phyloP scores from a whole-genome alignment of 2,888 invertebrate genomes.

The Cyclophora albipunctata region DNA sequence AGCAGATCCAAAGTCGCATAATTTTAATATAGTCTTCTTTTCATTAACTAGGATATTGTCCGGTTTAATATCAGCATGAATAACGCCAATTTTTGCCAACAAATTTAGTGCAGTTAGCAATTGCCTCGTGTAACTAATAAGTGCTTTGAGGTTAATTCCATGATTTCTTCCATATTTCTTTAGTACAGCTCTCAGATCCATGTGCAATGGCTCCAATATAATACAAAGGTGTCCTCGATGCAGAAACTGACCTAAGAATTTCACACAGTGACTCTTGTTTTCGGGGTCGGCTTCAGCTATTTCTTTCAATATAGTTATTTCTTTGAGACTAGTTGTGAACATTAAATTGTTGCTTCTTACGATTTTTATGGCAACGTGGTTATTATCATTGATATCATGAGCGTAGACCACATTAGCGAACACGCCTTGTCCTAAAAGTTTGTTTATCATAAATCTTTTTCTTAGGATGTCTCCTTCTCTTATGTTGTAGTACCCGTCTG shows the following conservation, averaged over 20 bases:
- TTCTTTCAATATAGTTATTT: constrained; percentile 92
- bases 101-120: constrained; percentile 93
- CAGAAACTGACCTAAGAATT: constrained; percentile 90
- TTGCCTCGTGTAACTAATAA: constrained; percentile 96
- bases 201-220: constrained; percentile 96
- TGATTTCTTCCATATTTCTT: constrained; percentile 98
- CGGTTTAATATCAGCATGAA: constrained; percentile 99
- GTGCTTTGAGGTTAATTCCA: constrained; percentile 96
- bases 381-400: constrained; percentile 87
- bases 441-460: constrained; percentile 92
- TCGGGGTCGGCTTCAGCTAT: constrained; percentile 97
- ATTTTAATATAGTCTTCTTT: constrained; percentile 93
- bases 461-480: constrained; percentile 91
- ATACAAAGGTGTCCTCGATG: constrained; percentile 99
- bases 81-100: constrained; percentile 93
- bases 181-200: constrained; percentile 91
- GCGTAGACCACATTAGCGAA: constrained; percentile 98
- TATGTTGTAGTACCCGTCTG: constrained; percentile 97
- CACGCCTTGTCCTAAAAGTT: constrained; percentile 97
- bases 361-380: constrained; percentile 97
- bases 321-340: constrained; percentile 97
- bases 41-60: constrained; percentile 99
- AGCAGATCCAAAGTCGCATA: constrained; percentile 99
- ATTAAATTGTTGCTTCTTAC: constrained; percentile 99
- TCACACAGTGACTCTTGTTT: constrained; percentile 95